Evolutionary conservation across 35 echinoderm and acorn worm genomes (phyloP).

Genomic region (Ophioderma brevispina): DNA sequence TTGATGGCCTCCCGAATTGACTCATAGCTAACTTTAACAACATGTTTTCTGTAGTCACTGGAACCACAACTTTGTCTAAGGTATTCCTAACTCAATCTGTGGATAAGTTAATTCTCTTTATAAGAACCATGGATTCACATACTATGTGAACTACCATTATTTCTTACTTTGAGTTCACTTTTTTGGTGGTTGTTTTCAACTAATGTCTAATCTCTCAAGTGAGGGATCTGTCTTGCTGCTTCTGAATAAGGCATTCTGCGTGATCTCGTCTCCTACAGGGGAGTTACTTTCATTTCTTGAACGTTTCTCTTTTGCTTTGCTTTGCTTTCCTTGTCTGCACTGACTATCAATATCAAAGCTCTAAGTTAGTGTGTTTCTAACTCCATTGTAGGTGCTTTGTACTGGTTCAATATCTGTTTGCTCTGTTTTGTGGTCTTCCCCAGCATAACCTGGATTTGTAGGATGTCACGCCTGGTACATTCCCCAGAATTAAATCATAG

Average conservation of each 20-base stretch:
- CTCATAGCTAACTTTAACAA: conserved; percentile 21
- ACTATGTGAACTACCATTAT: background rate
- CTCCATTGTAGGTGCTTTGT: too few species aligned
- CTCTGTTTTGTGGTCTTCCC: too few species aligned
- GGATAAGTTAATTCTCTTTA: background rate
- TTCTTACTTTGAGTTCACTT: background rate
- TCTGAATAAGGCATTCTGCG: background rate
- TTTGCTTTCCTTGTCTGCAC: conserved; percentile 25
- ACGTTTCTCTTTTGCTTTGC: conserved; percentile 1
- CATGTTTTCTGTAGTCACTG: background rate
- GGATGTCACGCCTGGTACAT: too few species aligned
- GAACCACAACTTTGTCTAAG: background rate
- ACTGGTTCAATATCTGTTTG: too few species aligned
- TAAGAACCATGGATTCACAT: background rate
- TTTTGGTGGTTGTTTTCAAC: too few species aligned
- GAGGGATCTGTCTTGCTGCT: background rate
- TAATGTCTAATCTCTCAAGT: background rate
- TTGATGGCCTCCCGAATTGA: conserved; percentile 17
- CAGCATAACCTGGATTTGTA: too few species aligned
- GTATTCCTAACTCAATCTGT: background rate
- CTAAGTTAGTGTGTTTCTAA: too few species aligned
- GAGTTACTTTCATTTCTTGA: conserved; percentile 6
- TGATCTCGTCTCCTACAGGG: background rate
- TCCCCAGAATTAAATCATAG: too few species aligned
- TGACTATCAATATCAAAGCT: too few species aligned